phyloP scores from a whole-genome alignment of 2,888 invertebrate species.

The Pelosia muscerda region DNA sequence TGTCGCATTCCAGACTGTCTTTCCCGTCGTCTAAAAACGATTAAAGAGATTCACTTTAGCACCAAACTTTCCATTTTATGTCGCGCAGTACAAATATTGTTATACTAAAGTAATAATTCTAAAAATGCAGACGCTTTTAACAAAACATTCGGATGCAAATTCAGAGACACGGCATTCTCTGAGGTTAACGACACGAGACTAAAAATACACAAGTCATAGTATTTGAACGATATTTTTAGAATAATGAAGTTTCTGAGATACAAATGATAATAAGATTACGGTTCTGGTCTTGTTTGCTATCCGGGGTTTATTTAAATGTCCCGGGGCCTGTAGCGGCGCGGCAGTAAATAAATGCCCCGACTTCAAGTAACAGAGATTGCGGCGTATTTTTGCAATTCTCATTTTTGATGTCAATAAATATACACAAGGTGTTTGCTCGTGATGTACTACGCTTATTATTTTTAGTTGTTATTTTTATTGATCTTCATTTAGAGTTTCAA shows the following conservation, averaged over 20 bases:
- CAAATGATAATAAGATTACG: slow-evolving; percentile 24
- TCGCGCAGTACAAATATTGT: slow-evolving; percentile 21
- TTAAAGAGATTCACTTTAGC: slow-evolving; percentile 6
- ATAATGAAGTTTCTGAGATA: slow-evolving; percentile 25
- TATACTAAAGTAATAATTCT: slow-evolving; percentile 34
- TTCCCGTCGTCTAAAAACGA: not conserved
- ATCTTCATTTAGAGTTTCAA: not conserved
- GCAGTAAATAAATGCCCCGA: slow-evolving; percentile 6
- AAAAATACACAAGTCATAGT: slow-evolving; percentile 46
- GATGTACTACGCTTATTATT: not conserved
- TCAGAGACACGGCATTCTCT: slow-evolving; percentile 31
- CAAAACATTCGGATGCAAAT: slow-evolving; percentile 41
- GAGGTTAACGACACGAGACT: slow-evolving; percentile 44
- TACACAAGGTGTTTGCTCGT: not conserved
- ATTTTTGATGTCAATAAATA: not conserved
- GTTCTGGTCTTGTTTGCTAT: slow-evolving; percentile 16
- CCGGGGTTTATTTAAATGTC: slow-evolving; percentile 21
- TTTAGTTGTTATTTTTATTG: not conserved
- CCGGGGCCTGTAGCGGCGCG: not conserved
- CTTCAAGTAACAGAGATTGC: slow-evolving; percentile 9
- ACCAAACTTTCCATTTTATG: slow-evolving; percentile 18
- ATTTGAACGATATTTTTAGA: slow-evolving; percentile 33
- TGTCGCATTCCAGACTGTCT: not conserved
- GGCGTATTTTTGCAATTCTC: slow-evolving; percentile 2
- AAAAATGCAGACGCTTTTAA: slow-evolving; percentile 37